A percentile compares a stretch with the other conserved stretches of the same genome.
phyloP scores from a whole-genome alignment of 2,797 vertebrate genomes.

The Mus minutoides region DNA sequence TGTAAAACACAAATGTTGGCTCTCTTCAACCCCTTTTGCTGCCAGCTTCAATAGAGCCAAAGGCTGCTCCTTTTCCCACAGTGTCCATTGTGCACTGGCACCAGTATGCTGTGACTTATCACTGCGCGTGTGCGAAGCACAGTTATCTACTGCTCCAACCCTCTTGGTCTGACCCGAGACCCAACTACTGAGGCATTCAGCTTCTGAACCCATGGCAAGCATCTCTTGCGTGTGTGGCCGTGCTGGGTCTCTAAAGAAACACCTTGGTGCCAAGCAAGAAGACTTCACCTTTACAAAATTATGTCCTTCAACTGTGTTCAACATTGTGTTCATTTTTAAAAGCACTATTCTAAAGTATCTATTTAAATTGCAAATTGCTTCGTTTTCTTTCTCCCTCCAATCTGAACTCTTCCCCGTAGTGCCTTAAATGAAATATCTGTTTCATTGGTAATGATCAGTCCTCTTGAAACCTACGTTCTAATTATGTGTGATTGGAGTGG shows the following conservation, averaged over 20 bases:
- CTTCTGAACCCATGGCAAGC: background rate
- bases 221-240: background rate
- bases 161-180: background rate
- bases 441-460: conserved; percentile 29
- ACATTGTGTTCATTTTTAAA: background rate
- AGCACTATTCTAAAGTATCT: conserved; percentile 5
- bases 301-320: background rate
- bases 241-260: background rate
- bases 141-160: background rate
- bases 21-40: background rate
- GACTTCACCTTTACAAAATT: background rate
- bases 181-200: background rate
- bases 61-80: background rate
- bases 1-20: background rate
- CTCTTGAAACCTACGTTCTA: background rate
- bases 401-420: conserved; percentile 15
- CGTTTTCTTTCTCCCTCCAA: background rate
- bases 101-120: background rate
- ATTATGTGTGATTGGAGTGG: background rate
- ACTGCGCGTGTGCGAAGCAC: background rate
- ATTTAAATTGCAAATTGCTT: conserved; percentile 22
- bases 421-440: background rate
- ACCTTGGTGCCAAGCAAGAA: background rate
- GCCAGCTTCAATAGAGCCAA: background rate
- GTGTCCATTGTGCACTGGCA: too few relatives aligned